Evolutionary conservation across 2,888 invertebrate genomes (phyloP).

Genomic region (Abrostola tripartita): DNA sequence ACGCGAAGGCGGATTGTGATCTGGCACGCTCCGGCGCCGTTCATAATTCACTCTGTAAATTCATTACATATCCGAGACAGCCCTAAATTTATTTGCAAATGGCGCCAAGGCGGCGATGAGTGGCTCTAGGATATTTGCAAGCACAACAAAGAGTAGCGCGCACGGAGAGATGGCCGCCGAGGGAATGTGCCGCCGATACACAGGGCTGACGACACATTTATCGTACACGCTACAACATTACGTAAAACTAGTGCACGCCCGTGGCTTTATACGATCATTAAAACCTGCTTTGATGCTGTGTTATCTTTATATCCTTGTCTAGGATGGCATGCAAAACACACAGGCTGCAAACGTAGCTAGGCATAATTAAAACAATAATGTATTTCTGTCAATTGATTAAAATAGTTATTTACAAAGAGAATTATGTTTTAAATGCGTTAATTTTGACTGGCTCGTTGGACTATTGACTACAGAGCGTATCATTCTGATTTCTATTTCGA

Average conservation of each 20-base stretch:
- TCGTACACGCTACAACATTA: constrained; percentile 11
- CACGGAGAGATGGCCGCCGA: constrained; percentile 61
- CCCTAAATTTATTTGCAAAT: constrained; percentile 86
- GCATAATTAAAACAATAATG: too few species aligned
- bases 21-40: constrained; percentile 78
- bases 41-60: constrained; percentile 84
- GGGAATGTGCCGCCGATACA: constrained; percentile 52
- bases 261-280: not conserved
- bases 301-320: too few species aligned
- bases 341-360: too few species aligned
- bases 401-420: too few species aligned
- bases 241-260: not conserved
- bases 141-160: constrained; percentile 72
- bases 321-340: too few species aligned
- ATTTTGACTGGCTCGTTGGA: too few species aligned
- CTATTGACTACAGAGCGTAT: too few species aligned
- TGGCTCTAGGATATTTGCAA: constrained; percentile 79
- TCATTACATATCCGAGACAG: constrained; percentile 84
- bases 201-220: constrained; percentile 49
- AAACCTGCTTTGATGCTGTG: too few species aligned
- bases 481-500: too few species aligned
- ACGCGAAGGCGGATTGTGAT: constrained; percentile 78
- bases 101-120: constrained; percentile 83
- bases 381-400: too few species aligned
- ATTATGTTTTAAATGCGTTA: too few species aligned